Evolutionary conservation across 2,797 vertebrate genomes (phyloP).

Genomic region (Hippoglossus hippoglossus): DNA sequence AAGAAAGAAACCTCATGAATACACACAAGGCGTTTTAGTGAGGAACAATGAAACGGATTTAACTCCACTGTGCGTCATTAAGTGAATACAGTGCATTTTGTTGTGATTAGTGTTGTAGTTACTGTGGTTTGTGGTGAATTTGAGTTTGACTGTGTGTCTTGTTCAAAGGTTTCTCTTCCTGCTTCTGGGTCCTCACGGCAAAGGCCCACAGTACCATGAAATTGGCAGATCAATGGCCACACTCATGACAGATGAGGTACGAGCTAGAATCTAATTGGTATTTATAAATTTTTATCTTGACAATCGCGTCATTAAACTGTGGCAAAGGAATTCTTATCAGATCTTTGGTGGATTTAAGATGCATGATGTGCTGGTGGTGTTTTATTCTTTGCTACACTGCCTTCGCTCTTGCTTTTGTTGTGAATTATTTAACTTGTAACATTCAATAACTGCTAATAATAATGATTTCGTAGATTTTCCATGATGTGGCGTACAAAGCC

Average conservation of each 20-base stretch:
- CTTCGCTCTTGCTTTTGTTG: not conserved
- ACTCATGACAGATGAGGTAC: constrained; percentile 96
- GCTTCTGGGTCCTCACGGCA: constrained; percentile 93
- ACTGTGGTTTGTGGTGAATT: not conserved
- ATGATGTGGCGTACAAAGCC: constrained; percentile 97
- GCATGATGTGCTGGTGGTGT: not conserved
- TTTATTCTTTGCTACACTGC: not conserved
- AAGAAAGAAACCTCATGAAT: no score
- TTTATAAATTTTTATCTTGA: not conserved
- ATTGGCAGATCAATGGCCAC: constrained; percentile 98
- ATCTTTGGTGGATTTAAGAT: not conserved
- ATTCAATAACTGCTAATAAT: not conserved
- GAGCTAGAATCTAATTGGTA: not conserved
- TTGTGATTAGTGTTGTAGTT: not conserved
- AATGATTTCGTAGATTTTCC: constrained; percentile 87
- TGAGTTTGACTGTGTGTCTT: constrained; percentile 24
- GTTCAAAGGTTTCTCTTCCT: constrained; percentile 92
- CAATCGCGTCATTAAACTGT: not conserved
- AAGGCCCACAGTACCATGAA: constrained; percentile 95
- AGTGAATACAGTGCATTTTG: not conserved
- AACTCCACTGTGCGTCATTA: not conserved
- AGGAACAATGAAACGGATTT: no score
- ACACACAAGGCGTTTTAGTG: no score
- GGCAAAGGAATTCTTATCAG: no score
- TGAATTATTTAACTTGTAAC: not conserved